Evolutionary conservation across 2,797 vertebrate species (phyloP), one percentile per base, ranked within the genome.

Genomic region (Pogonophryne albipinna): DNA sequence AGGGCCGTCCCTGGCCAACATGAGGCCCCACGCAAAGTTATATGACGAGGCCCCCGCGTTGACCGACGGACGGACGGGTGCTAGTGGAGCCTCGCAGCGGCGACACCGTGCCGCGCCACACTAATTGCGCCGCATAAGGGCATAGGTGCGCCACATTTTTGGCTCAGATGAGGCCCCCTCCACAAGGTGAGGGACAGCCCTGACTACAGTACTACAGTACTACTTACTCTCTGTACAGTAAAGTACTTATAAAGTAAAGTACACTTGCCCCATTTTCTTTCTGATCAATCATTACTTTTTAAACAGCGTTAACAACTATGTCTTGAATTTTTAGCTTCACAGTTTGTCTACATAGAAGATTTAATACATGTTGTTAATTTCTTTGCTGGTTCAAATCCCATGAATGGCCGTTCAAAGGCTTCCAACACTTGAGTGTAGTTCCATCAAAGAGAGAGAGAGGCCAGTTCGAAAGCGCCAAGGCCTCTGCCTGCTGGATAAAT

Each of bases 401-500:
- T 83, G 71, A 88, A 86, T 67, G 47, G 57, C 47, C 19, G 31
- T 85, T 78, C 60, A 85, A 83, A 91, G 79, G 78, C 83, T 85
- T 91, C 83, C 87, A 86, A 91, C 87, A 85, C 85, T 87, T 82
- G 76, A 87, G 84, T 80, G 76, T 84, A 72, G 86, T 85, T 91
- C 86, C 84, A 89, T 91, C 81, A 82, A 80, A 88, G 87, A 92
- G 83, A 93, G 88, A 92, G 79, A 85, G 89, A 90, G 81, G 85
- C 82, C 86, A 84, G 88, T 90, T 82, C 7, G 61, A 90, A 90
- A 85, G 83, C 88, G 67, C 92, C 88, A 92, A 87, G 88, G 89
- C 90, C 92, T 89, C 81, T 85, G 86, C 83, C 82, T 88, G 85
- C 91, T 85, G 89, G 89, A 93, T 94, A 94, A 93, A 94, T 93